Base-by-base conservation (phyloP, 1,140 invertebrate species). In the Daktulosphaira vitifoliae region DNA sequence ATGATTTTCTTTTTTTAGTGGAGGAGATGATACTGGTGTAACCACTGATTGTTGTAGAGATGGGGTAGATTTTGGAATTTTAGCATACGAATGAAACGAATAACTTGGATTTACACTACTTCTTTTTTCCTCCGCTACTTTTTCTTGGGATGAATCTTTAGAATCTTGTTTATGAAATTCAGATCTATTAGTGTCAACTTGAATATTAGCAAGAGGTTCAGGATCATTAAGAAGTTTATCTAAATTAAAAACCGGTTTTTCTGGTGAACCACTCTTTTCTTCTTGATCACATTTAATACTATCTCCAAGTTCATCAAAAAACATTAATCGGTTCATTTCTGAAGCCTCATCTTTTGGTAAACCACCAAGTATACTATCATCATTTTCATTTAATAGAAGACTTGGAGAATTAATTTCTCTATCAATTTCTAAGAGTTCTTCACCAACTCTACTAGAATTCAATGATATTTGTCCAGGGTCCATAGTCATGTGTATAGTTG, bases 171-270 rank as follows among this genome's bases (percentile, higher is more conserved):
- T 42, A 20, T 46, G 38, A 46, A 62, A n/a, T n/a, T 29, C 56
- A 13, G 13, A 1, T 33, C 46, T 62, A 18, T 46, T n/a, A 3
- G 39, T 9, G 6, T 59, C 54, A 29, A 46, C 56, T 48, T 48
- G 42, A 46, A 46, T 22, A 29, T 46, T 16, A 46, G 29, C 13
- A 62, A 26, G 56, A 18, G 56, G 56, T 62, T 62, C 56, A 22
- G 56, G 56, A 48, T 62, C 56, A 48, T 62, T 62, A 20, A 62
- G 13, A 16, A 62, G 29, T 46, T 62, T 62, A 5, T 62, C 56
- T 18, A 62, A 15, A 62, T 62, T 62, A 26, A 79, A 81, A 64
- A 80, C 79, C 0, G 79, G 75, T 3, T 76, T 76, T 15, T 80
- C 79, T 0, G 75, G 76, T 0, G 76, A 73, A 11, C 39, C 53